Evolutionary conservation across 2,797 vertebrate species (phyloP), one percentile per base, ranked within the genome.

Genomic region (Hydrophis major): DNA sequence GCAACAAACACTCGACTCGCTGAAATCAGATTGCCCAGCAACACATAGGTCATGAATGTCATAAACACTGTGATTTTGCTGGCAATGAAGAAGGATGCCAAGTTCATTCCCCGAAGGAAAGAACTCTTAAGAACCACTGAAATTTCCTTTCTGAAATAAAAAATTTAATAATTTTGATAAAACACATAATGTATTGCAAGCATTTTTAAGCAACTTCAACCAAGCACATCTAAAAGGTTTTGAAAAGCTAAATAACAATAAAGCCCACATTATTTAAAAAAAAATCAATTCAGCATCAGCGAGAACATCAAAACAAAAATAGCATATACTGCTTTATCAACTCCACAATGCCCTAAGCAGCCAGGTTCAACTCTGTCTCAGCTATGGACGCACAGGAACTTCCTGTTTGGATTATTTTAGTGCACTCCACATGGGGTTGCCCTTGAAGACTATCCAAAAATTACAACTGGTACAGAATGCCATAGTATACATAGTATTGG

Each of bases 1-100:
- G 99, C 97, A 97, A 99, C 98, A n/a, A 99, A 99, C 89, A 99
- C 98, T 1, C 96, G 98, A 95, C 99, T 99, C 0, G 99, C 98
- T 3, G 98, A 97, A 96, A 99, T 97, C 53, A 89, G 88, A 28
- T 99, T 98, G 93, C 99, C 99, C 4, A 98, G 97, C 5, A 99
- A 97, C 0, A 99, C 98, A 0, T 99, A 99, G 0, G 98, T 97
- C 22, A 98, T 97, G 97, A 99, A 98, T 3, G 99, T 99, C 97
- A 99, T 97, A 92, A 99, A 99, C 93, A 99, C 95, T 27, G 99
- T 98, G 94, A 99, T 97, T 98, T 99, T 99, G 98, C 97, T 98
- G 42, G 98, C 98, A 91, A 98, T 96, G 69, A 99, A 99, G 97
- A 99, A 99, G 0, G 98, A 99, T 0, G 99, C 99, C 98, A 99